Base-by-base conservation (phyloP, 2,113 vertebrate genomes). In the Hippocampus barbouri region DNA sequence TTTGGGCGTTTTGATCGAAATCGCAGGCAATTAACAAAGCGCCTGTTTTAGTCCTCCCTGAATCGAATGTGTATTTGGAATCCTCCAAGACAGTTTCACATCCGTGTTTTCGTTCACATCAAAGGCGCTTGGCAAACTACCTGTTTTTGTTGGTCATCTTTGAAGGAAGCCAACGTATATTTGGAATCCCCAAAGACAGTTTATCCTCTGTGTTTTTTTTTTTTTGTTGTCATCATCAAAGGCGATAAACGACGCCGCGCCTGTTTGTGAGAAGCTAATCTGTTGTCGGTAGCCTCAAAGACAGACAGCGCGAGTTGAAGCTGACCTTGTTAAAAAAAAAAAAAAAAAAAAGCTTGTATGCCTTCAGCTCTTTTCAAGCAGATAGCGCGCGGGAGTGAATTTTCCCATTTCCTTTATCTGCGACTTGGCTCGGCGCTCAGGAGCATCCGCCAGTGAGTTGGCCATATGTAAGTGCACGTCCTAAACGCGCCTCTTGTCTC, bases 401-500 rank as follows among this genome's bases (percentile, higher is more conserved):
- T 80, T 80, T 78, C 72, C 75, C 79, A 84, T 88, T 88, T 84
- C 78, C 64, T 85, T 85, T 86, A 83, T 87, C 84, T 75, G 87
- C 75, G 80, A 80, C 77, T 79, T 83, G 79, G 78, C 77, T 72
- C 57, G 79, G 85, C 85, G 81, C 79, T 83, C 43, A 25, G 25
- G 69, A 69, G 77, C 76, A 87, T 81, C 87, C 85, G 84, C 80
- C 74, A 75, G 71, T 65, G 54, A 76, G 79, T 70, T 87, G 76
- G 79, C 73, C 76, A 71, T 72, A 80, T 73, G 79, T 86, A 84
- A 81, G 67, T 61, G 68, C 79, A 83, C 80, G 68, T 80, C 79
- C 78, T 76, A 73, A 81, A 85, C 72, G 78, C 53, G 51, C 56
- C 61, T 72, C 69, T 71, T 76, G 71, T 73, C 67, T 79, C 60